Evolutionary conservation across 2,113 vertebrate genomes (phyloP).

Genomic region (Hyperopisus bebe): DNA sequence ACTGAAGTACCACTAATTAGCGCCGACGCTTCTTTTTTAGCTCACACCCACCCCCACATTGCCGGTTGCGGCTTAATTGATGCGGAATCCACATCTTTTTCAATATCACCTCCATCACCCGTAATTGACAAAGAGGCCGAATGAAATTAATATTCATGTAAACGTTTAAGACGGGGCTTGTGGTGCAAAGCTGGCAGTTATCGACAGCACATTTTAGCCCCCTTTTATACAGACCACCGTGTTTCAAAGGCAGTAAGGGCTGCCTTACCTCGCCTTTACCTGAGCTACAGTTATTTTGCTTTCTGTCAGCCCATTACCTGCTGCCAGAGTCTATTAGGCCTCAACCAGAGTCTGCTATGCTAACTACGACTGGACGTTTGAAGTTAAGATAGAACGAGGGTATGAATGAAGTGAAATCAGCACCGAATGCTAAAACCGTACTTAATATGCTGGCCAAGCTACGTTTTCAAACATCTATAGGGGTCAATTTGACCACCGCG

Average conservation of each 20-base stretch:
- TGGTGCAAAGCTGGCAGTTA: neutral
- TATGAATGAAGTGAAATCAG: neutral
- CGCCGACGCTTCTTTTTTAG: neutral
- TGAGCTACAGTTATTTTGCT: neutral
- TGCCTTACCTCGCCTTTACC: neutral
- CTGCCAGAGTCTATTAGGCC: neutral
- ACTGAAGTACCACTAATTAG: neutral
- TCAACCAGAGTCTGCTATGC: neutral
- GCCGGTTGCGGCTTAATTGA: neutral
- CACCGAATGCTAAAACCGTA: neutral
- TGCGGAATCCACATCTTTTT: neutral
- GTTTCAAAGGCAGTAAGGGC: neutral
- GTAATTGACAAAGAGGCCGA: neutral
- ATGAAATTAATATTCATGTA: neutral
- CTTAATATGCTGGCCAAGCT: neutral
- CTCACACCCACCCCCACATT: neutral
- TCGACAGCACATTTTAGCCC: neutral
- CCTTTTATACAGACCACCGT: neutral
- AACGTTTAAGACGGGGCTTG: neutral
- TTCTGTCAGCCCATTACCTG: neutral
- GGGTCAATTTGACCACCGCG: neutral
- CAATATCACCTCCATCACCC: neutral
- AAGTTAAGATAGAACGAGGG: neutral
- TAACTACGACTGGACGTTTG: neutral
- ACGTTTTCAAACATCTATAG: neutral